These are phyloP conservation scores for Osedax frankpressi DNA, from an alignment of 2,888 invertebrate genomes.

Conservation along the genomic window DNA sequence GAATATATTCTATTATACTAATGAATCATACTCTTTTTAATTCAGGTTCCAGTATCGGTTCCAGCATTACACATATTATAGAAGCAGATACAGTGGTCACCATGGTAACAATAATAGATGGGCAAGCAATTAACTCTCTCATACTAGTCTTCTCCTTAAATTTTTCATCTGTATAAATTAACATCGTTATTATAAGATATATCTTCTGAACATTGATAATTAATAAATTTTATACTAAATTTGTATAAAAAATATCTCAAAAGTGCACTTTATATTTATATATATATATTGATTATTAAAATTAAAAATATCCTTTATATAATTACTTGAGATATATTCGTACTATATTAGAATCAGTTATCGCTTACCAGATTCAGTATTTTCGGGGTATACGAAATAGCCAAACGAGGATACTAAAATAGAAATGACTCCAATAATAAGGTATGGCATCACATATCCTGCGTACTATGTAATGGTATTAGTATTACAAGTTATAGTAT, in stretches of 20 bases:
- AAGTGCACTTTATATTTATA: neutral
- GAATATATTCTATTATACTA: too few species aligned
- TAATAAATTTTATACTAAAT: neutral
- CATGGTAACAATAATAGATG: neutral
- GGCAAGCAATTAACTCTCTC: neutral
- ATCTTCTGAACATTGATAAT: too few species aligned
- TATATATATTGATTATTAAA: neutral
- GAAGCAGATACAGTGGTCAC: neutral
- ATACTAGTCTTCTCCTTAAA: neutral
- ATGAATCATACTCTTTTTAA: conserved; percentile 24
- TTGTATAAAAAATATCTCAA: neutral
- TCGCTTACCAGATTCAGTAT: neutral
- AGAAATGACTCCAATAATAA: neutral
- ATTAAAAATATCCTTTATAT: too few species aligned
- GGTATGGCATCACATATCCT: neutral
- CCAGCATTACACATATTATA: conserved; percentile 16
- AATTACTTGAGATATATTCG: too few species aligned
- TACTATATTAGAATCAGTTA: too few species aligned
- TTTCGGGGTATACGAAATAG: neutral
- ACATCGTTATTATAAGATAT: neutral
- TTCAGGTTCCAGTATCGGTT: conserved; percentile 36
- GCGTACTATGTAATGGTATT: neutral
- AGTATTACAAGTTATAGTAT: too few species aligned
- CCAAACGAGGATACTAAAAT: neutral
- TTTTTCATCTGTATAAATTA: neutral